These are phyloP conservation scores for Panzeria rudis DNA, from an alignment of 2,888 invertebrate species.

Conservation along the genomic window DNA sequence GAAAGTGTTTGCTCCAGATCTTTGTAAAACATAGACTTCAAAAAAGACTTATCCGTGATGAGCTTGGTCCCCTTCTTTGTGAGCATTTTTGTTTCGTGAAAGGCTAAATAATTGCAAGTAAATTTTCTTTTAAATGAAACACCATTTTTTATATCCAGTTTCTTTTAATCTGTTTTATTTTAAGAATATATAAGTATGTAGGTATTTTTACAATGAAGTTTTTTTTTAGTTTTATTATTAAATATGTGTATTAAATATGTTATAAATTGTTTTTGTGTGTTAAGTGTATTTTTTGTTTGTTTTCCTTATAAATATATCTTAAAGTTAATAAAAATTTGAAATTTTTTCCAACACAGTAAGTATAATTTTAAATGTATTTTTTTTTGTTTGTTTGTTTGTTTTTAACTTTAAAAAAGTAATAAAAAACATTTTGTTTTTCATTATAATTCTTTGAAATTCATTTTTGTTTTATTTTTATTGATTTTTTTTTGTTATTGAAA, in stretches of 20 bases:
- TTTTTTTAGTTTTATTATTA: neutral
- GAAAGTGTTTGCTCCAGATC: too few species aligned
- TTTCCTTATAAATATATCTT: conserved; percentile 33
- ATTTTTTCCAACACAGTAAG: conserved; percentile 69
- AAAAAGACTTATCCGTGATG: too few species aligned
- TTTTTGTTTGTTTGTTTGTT: too few species aligned
- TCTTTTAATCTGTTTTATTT: conserved; percentile 55
- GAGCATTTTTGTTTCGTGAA: neutral
- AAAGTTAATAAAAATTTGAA: conserved; percentile 67
- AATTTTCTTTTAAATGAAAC: neutral
- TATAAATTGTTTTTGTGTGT: conserved; percentile 23
- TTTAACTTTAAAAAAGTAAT: conserved; percentile 53
- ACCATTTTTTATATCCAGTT: conserved; percentile 17
- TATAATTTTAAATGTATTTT: conserved; percentile 44
- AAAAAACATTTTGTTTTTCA: conserved; percentile 39
- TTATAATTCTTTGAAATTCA: conserved; percentile 6
- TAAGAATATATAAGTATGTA: conserved; percentile 7
- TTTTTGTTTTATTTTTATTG: conserved; percentile 50
- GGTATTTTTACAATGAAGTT: conserved; percentile 22
- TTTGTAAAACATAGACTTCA: too few species aligned
- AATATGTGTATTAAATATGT: conserved; percentile 7
- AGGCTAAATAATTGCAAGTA: too few species aligned
- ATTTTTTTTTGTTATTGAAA: conserved; percentile 47
- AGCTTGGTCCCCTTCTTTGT: too few species aligned
- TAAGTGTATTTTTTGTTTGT: conserved; percentile 27